Percentiles rank a stretch among this genome's conserved stretches.
These are phyloP conservation scores for Poicephalus meyeri DNA, from an alignment of 2,113 vertebrate species.

Conservation along the genomic window DNA sequence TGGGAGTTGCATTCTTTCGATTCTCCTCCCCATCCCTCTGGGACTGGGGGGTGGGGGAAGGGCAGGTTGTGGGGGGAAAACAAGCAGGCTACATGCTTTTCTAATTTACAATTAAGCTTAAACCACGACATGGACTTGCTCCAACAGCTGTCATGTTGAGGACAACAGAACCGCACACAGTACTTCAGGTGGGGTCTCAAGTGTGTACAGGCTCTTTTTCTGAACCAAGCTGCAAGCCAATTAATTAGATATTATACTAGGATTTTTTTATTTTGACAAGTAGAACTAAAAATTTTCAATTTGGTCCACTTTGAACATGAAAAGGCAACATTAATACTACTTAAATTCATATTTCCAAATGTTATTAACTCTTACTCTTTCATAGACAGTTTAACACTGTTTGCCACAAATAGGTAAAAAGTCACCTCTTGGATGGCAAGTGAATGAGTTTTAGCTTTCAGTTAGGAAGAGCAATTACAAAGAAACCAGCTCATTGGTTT, in stretches of 20 bases:
- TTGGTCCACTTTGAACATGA: background rate
- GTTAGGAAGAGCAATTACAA: background rate
- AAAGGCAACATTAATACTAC: background rate
- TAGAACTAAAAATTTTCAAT: background rate
- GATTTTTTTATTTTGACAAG: background rate
- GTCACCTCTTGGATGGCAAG: background rate
- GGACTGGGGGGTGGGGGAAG: no score
- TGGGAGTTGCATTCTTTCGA: no score
- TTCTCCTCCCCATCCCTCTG: no score
- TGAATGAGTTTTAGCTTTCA: background rate
- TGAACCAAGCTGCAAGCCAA: background rate
- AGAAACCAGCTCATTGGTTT: background rate
- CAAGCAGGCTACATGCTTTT: no score
- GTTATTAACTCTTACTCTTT: background rate
- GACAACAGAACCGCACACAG: background rate
- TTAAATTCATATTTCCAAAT: background rate
- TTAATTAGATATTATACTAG: background rate
- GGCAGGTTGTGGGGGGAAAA: no score
- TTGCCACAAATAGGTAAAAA: background rate
- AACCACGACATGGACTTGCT: background rate
- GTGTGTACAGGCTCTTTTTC: background rate
- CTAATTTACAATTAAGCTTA: no score
- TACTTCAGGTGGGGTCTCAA: background rate
- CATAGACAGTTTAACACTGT: fast-evolving
- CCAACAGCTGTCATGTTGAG: background rate